Evolutionary conservation across 2,888 invertebrate genomes (phyloP), one percentile per base, ranked within the genome.

Genomic region (Neoaliturus tenellus): DNA sequence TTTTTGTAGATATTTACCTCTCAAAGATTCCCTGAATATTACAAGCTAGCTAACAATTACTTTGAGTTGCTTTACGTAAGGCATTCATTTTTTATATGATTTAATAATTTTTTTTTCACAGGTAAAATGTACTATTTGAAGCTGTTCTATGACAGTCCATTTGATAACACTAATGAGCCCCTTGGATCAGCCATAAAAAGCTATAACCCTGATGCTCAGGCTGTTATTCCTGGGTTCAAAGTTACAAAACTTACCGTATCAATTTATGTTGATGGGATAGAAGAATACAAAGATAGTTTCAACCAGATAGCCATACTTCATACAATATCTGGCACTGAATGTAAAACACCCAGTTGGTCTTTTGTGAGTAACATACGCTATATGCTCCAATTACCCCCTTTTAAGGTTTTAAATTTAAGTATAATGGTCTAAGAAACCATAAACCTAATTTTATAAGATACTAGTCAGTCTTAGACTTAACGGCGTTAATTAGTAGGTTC

Each of bases 131-230:
- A 2, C 0, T 62, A 62, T 28, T 28, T n/a, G 14, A 14, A 28
- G 28, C 28, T 62, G 2, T 62, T 28, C 14, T 31, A 20, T 31
- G 62, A 62, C 62, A 62, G 8, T 28, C 28, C 62, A 4, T 62
- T 28, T 62, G 62, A 62, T 31, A 62, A 28, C 62, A 62, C 62
- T 17, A 31, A 62, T 31, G 62, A 62, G 17, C 62, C 62, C 31
- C 28, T 6, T 28, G 62, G 62, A 14, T 62, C 62, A 62, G 31
- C 31, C 3, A 17, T 28, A 31, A 62, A 17, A 17, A 62, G 28
- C 14, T 62, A 62, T 20, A 62, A 28, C 31, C 1, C 1, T 2
- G 62, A 62, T 1, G 28, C 62, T 8, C 5, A 62, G 5, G 31
- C 2, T 28, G 14, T 28, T 17, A 17, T 28, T 3, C 28, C 62